Percentiles rank a stretch among this genome's conserved stretches.
Evolutionary conservation across 2,888 invertebrate species (phyloP).

Genomic region (Pterobdella sp.): DNA sequence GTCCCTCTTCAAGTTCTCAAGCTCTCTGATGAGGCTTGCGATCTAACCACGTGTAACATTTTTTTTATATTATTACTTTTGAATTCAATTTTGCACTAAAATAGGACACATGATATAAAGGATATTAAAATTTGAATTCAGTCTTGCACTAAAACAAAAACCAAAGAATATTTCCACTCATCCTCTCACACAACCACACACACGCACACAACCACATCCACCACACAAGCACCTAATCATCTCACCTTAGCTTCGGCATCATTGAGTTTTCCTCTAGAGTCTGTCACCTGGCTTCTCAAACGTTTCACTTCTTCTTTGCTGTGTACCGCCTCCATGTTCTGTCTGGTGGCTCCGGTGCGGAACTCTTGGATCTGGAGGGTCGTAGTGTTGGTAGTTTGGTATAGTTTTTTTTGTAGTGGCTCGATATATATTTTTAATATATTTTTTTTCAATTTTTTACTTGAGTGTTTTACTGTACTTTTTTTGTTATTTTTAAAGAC

Average conservation of each 20-base stretch:
- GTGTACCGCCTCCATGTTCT: conserved; percentile 53
- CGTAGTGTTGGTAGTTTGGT: background rate
- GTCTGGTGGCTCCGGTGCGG: conserved; percentile 53
- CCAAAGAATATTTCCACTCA: background rate
- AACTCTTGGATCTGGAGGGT: conserved; percentile 53
- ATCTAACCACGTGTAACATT: too few relatives aligned
- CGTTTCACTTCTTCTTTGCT: conserved; percentile 53
- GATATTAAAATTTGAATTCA: too few relatives aligned
- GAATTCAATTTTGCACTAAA: too few relatives aligned
- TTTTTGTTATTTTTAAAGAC: background rate
- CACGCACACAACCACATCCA: background rate
- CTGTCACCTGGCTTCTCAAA: conserved; percentile 51
- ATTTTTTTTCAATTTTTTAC: too few relatives aligned
- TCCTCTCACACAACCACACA: background rate
- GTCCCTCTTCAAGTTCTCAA: conserved; percentile 51
- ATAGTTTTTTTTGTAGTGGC: background rate
- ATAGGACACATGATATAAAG: too few relatives aligned
- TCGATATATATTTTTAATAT: too few relatives aligned
- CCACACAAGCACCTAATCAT: background rate
- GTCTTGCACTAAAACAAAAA: too few relatives aligned
- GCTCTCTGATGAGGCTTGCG: conserved; percentile 53
- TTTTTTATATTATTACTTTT: too few relatives aligned
- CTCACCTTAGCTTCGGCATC: conserved; percentile 54
- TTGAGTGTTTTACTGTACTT: too few relatives aligned
- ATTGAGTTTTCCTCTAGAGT: conserved; percentile 52